Evolutionary conservation across 1,140 invertebrate genomes (phyloP).

Genomic region (Pissodes strobi): DNA sequence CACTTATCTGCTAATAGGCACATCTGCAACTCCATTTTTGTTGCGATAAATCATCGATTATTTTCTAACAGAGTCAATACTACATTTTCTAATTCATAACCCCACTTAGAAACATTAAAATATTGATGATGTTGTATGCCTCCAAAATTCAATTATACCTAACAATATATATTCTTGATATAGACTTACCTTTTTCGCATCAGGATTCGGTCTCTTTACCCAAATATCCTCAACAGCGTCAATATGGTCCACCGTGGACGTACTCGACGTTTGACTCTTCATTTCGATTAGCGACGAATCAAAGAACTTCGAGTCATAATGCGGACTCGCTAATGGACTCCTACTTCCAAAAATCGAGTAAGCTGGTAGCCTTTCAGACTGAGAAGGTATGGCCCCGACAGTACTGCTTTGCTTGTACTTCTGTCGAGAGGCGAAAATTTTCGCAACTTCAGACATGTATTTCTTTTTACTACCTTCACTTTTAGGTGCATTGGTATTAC

Average conservation of each 20-base stretch:
- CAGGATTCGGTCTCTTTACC: conserved; percentile 64
- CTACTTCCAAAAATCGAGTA: conserved; percentile 56
- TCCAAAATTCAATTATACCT: no score
- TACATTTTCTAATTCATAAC: no score
- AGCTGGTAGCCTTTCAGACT: conserved; percentile 61
- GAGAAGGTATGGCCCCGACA: conserved; percentile 64
- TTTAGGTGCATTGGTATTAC: background rate
- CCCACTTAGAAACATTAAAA: no score
- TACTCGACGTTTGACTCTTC: conserved; percentile 71
- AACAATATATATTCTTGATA: no score
- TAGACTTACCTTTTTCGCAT: conserved; percentile 54
- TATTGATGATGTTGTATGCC: no score
- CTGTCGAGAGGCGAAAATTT: conserved; percentile 47
- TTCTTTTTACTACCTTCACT: conserved; percentile 17
- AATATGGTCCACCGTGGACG: conserved; percentile 64
- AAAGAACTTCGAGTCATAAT: conserved; percentile 79
- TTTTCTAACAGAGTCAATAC: no score
- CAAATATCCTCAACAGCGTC: conserved; percentile 68
- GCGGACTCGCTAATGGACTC: conserved; percentile 64
- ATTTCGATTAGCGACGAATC: conserved; percentile 81
- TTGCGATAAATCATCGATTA: no score
- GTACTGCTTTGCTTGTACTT: conserved; percentile 63
- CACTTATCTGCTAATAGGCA: no score
- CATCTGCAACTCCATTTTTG: no score
- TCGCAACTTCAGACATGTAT: conserved; percentile 46